Percentiles rank a stretch among this genome's conserved stretches.
Conservation (phyloP, 23 tunicate species). For the Clavelina lepadiformis region DNA sequence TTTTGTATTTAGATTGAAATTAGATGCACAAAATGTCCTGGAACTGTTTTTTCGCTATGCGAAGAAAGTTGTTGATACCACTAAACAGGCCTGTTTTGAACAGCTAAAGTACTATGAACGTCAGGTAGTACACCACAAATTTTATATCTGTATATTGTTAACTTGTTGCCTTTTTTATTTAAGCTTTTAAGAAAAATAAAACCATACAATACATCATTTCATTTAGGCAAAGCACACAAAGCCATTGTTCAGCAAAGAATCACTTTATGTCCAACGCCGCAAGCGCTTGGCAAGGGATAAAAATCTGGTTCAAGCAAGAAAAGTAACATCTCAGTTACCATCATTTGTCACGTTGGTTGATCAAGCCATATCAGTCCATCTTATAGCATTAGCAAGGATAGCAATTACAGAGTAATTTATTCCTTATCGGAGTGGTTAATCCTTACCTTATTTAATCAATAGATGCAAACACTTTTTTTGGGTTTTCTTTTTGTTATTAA, state of each 20-base stretch:
- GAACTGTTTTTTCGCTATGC: conserved; percentile 60
- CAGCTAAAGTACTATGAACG: conserved; percentile 63
- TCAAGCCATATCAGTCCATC: conserved; percentile 67
- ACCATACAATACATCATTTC: too few species aligned
- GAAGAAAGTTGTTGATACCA: conserved; percentile 66
- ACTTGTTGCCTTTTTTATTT: neutral
- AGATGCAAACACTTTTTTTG: too few species aligned
- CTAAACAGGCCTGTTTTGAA: conserved; percentile 60
- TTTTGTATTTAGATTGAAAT: conserved; percentile 29
- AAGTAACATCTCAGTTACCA: conserved; percentile 29
- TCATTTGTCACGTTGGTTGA: conserved; percentile 54
- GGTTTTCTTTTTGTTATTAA: too few species aligned
- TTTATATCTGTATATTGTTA: neutral
- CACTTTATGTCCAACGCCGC: conserved; percentile 64
- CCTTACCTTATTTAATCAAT: neutral
- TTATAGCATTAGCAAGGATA: conserved; percentile 33
- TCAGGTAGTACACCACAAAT: conserved; percentile 33
- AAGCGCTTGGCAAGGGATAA: conserved; percentile 29
- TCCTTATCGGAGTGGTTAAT: too few species aligned
- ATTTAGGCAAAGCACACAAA: conserved; percentile 55
- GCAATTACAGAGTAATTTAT: conserved; percentile 33
- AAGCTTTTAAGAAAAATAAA: too few species aligned
- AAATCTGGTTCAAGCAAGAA: conserved; percentile 50
- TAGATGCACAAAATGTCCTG: conserved; percentile 44
- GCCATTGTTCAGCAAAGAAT: conserved; percentile 73